These are phyloP conservation scores for Drosophila orosa DNA, from an alignment of 1,140 invertebrate genomes.

Conservation along the genomic window DNA sequence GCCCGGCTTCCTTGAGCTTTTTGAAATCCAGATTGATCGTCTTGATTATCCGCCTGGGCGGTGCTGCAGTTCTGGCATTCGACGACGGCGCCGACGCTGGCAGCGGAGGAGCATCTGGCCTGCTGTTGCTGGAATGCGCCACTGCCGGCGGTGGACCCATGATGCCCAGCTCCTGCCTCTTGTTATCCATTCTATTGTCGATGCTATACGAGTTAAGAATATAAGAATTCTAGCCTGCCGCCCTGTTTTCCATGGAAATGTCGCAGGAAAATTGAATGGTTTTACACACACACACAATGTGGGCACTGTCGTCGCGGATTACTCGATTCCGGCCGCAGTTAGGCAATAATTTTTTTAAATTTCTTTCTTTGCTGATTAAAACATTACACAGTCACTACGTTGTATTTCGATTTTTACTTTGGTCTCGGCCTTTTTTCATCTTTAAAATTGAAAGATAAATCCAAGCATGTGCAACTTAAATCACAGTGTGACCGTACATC, in stretches of 20 bases:
- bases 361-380: background rate
- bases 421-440: constrained; percentile 5
- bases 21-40: constrained; percentile 70
- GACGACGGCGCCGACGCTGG: constrained; percentile 11
- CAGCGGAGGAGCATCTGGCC: background rate
- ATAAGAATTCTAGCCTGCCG: background rate
- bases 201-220: background rate
- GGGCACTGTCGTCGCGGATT: background rate
- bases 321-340: too few relatives aligned
- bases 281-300: constrained; percentile 1
- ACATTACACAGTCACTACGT: background rate
- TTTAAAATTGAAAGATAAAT: constrained; percentile 27
- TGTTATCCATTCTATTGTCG: constrained; percentile 9
- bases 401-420: background rate
- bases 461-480: constrained; percentile 56
- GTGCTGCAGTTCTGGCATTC: constrained; percentile 12
- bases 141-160: constrained; percentile 35
- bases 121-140: constrained; percentile 20
- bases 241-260: constrained; percentile 4
- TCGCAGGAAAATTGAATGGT: background rate
- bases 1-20: constrained; percentile 68
- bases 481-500: background rate
- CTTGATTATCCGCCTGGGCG: constrained; percentile 60
- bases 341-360: background rate
- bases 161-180: constrained; percentile 2